Evolutionary conservation across 2,888 invertebrate species (phyloP).

Genomic region (Tholera decimalis): DNA sequence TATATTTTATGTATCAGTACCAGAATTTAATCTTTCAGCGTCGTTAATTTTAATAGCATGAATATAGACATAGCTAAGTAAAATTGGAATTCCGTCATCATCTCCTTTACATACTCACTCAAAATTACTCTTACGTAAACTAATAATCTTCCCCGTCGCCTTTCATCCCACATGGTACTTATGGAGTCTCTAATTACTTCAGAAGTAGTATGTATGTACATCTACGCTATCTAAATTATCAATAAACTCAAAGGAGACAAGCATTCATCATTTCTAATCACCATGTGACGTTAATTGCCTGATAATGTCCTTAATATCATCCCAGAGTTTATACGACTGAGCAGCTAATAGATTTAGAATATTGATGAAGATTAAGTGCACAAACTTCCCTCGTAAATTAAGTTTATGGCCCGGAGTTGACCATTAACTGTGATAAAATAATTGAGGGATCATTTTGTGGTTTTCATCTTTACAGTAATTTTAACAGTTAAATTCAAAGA

Average conservation of each 20-base stretch:
- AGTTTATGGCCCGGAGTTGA: conserved; percentile 43
- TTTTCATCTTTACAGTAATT: conserved; percentile 3
- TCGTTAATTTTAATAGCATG: background rate
- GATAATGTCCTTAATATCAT: conserved; percentile 57
- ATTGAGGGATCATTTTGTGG: conserved; percentile 20
- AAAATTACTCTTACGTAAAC: conserved; percentile 50
- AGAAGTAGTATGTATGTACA: conserved; percentile 33
- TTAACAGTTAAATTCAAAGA: no score
- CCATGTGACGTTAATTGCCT: conserved; percentile 69
- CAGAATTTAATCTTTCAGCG: background rate
- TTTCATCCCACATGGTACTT: conserved; percentile 49
- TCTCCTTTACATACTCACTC: conserved; percentile 20
- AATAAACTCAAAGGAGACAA: conserved; percentile 64
- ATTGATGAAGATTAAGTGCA: conserved; percentile 48
- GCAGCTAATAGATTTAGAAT: conserved; percentile 54
- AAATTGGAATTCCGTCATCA: conserved; percentile 17
- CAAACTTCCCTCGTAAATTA: conserved; percentile 41
- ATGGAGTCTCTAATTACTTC: conserved; percentile 69
- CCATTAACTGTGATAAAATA: conserved; percentile 40
- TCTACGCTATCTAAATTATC: conserved; percentile 45
- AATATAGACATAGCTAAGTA: background rate
- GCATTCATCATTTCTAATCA: conserved; percentile 65
- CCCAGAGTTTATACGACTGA: conserved; percentile 32
- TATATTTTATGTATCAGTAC: background rate
- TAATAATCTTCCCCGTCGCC: conserved; percentile 60